Evolutionary conservation across 2,888 invertebrate species (phyloP).

Genomic region (Tenodera sinensis): DNA sequence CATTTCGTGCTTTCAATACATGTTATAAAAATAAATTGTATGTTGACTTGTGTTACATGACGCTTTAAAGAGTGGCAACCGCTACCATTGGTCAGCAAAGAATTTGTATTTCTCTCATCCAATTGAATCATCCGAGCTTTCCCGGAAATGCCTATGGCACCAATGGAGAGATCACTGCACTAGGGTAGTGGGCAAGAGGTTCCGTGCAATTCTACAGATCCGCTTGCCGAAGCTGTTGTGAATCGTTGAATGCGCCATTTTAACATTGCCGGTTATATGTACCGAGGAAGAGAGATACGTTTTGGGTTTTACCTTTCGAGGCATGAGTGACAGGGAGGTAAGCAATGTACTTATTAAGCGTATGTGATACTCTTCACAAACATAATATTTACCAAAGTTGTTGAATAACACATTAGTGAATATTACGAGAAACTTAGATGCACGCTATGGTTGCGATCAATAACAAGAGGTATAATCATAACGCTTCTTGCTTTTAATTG

Average conservation of each 20-base stretch:
- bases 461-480: neutral
- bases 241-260: slow-evolving; percentile 28
- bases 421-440: neutral
- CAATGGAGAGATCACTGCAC: neutral
- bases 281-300: slow-evolving; percentile 25
- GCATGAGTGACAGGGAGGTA: slow-evolving; percentile 36
- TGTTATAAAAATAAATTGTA: neutral
- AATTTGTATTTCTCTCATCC: neutral
- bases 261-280: slow-evolving; percentile 30
- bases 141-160: neutral
- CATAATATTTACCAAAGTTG: no score
- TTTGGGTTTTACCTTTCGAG: slow-evolving; percentile 33
- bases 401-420: no score
- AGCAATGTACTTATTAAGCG: neutral
- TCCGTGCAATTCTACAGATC: neutral
- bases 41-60: neutral
- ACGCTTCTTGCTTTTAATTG: no score
- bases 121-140: neutral
- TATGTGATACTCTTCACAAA: neutral
- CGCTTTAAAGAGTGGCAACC: neutral
- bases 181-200: neutral
- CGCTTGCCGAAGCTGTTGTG: neutral
- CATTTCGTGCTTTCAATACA: no score
- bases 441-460: slow-evolving; percentile 16
- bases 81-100: neutral